phyloP scores from a whole-genome alignment of 2,888 invertebrate species.

The Scaptodrosophila latifasciaeformis region DNA sequence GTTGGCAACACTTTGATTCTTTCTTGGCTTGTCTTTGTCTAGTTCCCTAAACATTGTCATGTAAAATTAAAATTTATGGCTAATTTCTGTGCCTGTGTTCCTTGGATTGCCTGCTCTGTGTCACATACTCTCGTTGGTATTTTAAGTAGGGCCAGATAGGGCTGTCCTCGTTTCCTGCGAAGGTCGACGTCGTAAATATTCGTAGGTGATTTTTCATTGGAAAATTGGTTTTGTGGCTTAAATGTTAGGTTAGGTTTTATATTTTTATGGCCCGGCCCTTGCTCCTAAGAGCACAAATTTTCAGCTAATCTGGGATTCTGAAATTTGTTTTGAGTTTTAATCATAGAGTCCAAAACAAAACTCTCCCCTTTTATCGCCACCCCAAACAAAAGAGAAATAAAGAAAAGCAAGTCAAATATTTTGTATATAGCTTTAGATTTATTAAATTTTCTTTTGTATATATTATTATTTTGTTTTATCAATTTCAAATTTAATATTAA shows the following conservation, averaged over 20 bases:
- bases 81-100: constrained; percentile 56
- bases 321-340: no score
- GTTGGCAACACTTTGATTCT: constrained; percentile 12
- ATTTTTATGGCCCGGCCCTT: no score
- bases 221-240: constrained; percentile 20
- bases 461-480: constrained; percentile 32
- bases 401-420: neutral
- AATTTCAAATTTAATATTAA: constrained; percentile 19
- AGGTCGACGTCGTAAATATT: constrained; percentile 44
- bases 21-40: constrained; percentile 17
- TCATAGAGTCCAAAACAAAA: no score
- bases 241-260: no score
- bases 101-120: neutral
- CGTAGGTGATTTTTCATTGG: constrained; percentile 33
- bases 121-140: constrained; percentile 17
- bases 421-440: neutral
- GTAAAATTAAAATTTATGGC: constrained; percentile 68
- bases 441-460: constrained; percentile 24
- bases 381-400: no score
- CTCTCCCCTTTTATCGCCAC: no score
- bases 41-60: constrained; percentile 50
- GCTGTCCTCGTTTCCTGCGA: constrained; percentile 24
- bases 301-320: no score
- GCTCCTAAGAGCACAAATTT: no score
- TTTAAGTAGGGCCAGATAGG: constrained; percentile 11